Conservation (phyloP, 2,888 invertebrate genomes). For the Aspidiotus rigidus region DNA sequence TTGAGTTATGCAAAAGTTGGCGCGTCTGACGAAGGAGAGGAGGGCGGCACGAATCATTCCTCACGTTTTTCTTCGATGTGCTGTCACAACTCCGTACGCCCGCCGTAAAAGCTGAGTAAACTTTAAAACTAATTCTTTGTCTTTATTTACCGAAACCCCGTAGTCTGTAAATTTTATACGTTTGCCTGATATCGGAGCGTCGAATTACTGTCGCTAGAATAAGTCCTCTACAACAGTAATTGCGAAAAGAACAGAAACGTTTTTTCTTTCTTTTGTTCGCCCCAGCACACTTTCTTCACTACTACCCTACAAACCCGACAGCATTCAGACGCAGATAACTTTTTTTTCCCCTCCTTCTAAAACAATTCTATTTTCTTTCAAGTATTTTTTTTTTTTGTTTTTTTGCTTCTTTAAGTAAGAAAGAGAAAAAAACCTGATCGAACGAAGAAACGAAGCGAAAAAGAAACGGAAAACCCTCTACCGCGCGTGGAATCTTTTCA, state of each 20-base stretch:
- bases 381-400: too few relatives aligned
- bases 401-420: neutral
- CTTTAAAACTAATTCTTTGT: neutral
- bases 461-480: neutral
- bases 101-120: neutral
- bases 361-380: too few relatives aligned
- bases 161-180: neutral
- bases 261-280: too few relatives aligned
- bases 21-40: too few relatives aligned
- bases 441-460: neutral
- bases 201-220: conserved; percentile 2
- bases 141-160: neutral
- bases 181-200: neutral
- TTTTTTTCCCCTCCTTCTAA: too few relatives aligned
- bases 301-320: too few relatives aligned
- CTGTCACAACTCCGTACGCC: too few relatives aligned
- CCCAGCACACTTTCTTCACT: neutral
- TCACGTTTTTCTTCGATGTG: too few relatives aligned
- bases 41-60: too few relatives aligned
- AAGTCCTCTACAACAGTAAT: neutral
- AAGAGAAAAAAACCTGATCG: neutral
- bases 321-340: too few relatives aligned
- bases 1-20: too few relatives aligned
- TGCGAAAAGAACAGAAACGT: neutral
- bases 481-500: too few relatives aligned